phyloP scores from a whole-genome alignment of 2,888 invertebrate species.

The Drosophila birchii region DNA sequence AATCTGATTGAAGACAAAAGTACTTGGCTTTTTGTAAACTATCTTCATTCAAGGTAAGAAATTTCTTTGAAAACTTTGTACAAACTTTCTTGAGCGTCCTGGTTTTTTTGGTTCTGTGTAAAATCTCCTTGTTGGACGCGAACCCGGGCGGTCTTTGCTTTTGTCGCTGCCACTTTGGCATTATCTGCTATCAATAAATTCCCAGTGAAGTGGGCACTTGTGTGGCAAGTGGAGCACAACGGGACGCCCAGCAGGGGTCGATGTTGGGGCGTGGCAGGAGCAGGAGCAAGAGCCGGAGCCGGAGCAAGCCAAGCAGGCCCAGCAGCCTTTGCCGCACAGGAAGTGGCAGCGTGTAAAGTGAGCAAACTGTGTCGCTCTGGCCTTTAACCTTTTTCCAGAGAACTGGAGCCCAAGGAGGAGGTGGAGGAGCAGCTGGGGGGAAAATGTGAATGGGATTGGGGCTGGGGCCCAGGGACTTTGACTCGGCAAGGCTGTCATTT shows the following conservation, averaged over 20 bases:
- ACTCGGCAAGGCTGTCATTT: conserved; percentile 65
- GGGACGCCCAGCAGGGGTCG: conserved; percentile 48
- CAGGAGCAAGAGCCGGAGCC: conserved; percentile 6
- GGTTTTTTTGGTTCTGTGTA: conserved; percentile 8
- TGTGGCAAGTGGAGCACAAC: conserved; percentile 76
- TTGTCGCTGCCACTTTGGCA: conserved; percentile 77
- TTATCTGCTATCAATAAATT: conserved; percentile 82
- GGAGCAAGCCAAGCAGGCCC: conserved; percentile 39
- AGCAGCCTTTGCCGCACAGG: conserved; percentile 53
- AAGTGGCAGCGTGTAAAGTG: conserved; percentile 68
- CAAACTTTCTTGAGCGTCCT: not conserved
- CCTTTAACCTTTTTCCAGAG: conserved; percentile 71
- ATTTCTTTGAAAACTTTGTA: not conserved
- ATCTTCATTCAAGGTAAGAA: not conserved
- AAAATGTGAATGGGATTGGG: conserved; percentile 11
- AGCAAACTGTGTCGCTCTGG: conserved; percentile 74
- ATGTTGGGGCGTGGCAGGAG: conserved; percentile 18
- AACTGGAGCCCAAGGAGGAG: conserved; percentile 21
- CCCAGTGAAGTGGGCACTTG: conserved; percentile 79
- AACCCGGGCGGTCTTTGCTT: conserved; percentile 58
- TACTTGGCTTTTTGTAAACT: not conserved
- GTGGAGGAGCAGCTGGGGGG: conserved; percentile 1
- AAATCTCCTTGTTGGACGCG: conserved; percentile 23
- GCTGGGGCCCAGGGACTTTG: conserved; percentile 41
- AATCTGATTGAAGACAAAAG: not conserved